phyloP scores from a whole-genome alignment of 1,140 invertebrate species.

The Drosophila willistoni region DNA sequence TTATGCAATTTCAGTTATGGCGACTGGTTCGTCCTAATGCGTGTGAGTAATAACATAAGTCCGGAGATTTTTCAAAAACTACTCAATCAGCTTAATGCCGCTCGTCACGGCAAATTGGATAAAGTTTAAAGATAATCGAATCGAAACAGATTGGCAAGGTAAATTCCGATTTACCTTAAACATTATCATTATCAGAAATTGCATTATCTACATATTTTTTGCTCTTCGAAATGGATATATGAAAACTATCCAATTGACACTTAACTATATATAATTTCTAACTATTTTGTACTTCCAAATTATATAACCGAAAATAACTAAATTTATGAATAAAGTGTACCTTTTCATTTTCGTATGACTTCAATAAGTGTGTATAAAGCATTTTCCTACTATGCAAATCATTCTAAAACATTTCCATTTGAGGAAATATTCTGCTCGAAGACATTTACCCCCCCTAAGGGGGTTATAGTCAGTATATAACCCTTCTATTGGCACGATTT shows the following conservation, averaged over 20 bases:
- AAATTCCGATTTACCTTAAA: not conserved
- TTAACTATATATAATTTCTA: slow-evolving; percentile 12
- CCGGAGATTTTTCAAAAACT: slow-evolving; percentile 86
- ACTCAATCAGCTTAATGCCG: slow-evolving; percentile 82
- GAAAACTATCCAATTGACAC: slow-evolving; percentile 44
- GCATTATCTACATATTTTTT: not conserved
- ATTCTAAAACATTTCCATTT: slow-evolving; percentile 1
- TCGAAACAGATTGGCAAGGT: not conserved
- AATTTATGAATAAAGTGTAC: not conserved
- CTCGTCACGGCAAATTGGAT: slow-evolving; percentile 19
- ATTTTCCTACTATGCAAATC: not conserved
- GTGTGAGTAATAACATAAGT: slow-evolving; percentile 88
- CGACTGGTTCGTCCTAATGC: slow-evolving; percentile 89
- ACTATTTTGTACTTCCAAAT: not conserved
- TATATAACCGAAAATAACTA: not conserved
- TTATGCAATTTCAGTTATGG: slow-evolving; percentile 83
- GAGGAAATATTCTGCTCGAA: too few relatives aligned
- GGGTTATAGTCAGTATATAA: too few relatives aligned
- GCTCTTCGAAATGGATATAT: slow-evolving; percentile 42
- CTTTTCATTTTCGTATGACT: slow-evolving; percentile 3
- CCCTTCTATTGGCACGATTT: too few relatives aligned
- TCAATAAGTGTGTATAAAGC: not conserved
- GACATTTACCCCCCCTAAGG: too few relatives aligned
- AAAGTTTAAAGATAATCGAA: slow-evolving; percentile 10
- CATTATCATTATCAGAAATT: not conserved